Conservation (phyloP, 2,113 vertebrate genomes). For the Anolis carolinensis region DNA sequence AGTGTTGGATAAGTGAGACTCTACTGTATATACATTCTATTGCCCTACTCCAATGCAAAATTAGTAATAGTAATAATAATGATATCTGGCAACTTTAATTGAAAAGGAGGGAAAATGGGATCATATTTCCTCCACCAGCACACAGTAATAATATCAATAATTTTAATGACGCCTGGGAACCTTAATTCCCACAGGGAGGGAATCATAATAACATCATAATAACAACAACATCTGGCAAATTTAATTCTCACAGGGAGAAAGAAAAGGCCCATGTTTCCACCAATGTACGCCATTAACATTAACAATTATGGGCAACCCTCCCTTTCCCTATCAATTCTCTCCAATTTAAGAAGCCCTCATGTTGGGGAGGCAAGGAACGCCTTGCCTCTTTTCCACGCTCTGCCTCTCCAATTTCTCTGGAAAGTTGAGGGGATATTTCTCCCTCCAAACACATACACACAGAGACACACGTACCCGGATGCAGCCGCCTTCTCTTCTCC, state of each 20-base stretch:
- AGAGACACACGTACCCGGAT: background rate
- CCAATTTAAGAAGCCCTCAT: background rate
- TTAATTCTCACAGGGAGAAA: background rate
- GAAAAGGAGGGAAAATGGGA: no score
- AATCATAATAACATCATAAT: no score
- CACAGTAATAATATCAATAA: background rate
- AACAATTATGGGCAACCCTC: background rate
- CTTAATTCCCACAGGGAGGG: no score
- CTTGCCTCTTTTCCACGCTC: slow-evolving; percentile 2
- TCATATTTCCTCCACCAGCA: background rate
- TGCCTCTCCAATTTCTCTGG: background rate
- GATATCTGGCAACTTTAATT: no score
- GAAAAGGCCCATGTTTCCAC: no score
- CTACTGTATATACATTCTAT: no score
- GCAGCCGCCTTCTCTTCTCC: background rate
- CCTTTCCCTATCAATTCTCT: background rate
- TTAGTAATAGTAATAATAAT: no score
- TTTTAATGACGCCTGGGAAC: no score
- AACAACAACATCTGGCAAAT: background rate
- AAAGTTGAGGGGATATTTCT: no score
- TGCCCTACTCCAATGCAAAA: no score
- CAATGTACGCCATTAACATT: background rate
- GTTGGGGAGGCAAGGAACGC: background rate
- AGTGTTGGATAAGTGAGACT: no score
- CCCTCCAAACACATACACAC: background rate